phyloP scores from a whole-genome alignment of 2,113 vertebrate genomes.

The Eonycteris spelaea region DNA sequence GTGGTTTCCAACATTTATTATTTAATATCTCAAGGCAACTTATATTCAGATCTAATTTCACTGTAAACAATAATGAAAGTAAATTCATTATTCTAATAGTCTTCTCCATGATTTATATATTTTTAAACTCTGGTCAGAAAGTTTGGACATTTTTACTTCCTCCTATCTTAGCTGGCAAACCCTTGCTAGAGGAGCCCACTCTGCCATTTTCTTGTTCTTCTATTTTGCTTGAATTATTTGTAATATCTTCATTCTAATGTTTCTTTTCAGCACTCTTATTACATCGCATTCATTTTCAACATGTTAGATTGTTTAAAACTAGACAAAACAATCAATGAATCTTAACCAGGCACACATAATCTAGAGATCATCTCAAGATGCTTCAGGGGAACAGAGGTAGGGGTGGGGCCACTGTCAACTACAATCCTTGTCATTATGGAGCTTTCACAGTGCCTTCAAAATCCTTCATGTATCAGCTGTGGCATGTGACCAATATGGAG shows the following conservation, averaged over 20 bases:
- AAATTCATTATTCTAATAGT: neutral
- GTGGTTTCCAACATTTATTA: neutral
- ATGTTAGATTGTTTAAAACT: neutral
- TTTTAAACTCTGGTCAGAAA: neutral
- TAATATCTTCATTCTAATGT: neutral
- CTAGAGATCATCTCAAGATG: neutral
- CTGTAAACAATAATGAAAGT: neutral
- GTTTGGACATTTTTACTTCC: neutral
- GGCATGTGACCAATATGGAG: neutral
- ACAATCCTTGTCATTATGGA: neutral
- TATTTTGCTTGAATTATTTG: neutral
- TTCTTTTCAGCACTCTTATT: neutral
- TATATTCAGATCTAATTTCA: neutral
- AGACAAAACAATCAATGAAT: neutral
- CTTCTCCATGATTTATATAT: neutral
- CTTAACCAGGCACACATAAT: neutral
- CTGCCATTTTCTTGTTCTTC: neutral
- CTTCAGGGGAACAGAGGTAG: neutral
- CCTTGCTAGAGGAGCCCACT: neutral
- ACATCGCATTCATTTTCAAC: neutral
- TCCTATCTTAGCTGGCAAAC: neutral
- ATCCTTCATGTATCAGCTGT: neutral
- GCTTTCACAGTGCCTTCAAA: neutral
- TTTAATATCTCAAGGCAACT: neutral
- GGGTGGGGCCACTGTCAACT: neutral